Evolutionary conservation across 2,888 invertebrate species (phyloP), one percentile per base, ranked within the genome.

Genomic region (Cryptocephalus moraei): DNA sequence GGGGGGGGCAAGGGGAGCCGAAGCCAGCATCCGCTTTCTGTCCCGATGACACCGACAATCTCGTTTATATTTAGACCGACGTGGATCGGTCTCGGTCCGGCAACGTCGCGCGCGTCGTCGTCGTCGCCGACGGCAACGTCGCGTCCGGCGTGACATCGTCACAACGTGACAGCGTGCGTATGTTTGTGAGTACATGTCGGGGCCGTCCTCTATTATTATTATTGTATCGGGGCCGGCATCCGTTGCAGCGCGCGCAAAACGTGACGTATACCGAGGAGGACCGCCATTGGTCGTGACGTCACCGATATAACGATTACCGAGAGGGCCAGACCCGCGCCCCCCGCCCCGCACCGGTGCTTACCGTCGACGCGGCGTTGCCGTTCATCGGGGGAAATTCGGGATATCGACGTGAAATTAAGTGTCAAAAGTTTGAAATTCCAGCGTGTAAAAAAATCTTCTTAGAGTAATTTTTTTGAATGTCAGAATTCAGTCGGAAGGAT

Each of bases 261-360:
- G 66, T 71, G 71, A 71, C 71, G 71, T 71, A 65, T 66, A 53
- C 53, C 53, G 11, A 36, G 22, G 22, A 54, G 55, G 58, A 13
- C 62, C 60, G 62, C 68, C 58, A 71, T 71, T 71, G 70, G 70
- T 63, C 56, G 62, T 70, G 70, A 71, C 71, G 71, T 71, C 71
- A 70, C 62, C 55, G 53, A 53, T 63, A 64, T 70, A 71, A 70
- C 67, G 69, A 70, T 67, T 69, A 66, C 64, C 63, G 57, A 52
- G 60, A 14, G 11, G 6, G 40, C 60, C 63, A 57, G 61, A 58
- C 58, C 57, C 54, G 49, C 52, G 55, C 61, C 62, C 67, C 71
- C 67, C 69, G 66, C 69, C 40, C 40, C 33, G 32, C 33, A 2
- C 8, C 65, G 62, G 61, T 62, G 43, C 49, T 52, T 48, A 48